phyloP scores from a whole-genome alignment of 2,113 vertebrate genomes.

The Psammodynastes pulverulentus region DNA sequence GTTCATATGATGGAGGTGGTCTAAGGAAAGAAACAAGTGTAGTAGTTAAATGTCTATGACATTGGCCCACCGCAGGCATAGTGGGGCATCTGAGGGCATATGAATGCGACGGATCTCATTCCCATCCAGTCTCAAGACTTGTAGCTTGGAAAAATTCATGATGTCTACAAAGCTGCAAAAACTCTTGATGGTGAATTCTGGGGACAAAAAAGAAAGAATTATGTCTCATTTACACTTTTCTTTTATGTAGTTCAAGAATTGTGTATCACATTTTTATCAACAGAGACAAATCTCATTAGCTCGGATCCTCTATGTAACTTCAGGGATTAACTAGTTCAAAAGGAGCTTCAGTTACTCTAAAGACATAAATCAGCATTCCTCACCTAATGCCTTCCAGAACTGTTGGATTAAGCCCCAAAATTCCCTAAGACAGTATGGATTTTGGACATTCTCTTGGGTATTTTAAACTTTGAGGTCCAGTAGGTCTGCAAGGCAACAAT shows the following conservation, averaged over 20 bases:
- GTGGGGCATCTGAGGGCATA: slow-evolving; percentile 77
- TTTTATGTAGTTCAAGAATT: slow-evolving; percentile 3
- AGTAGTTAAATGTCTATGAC: slow-evolving; percentile 79
- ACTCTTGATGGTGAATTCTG: slow-evolving; percentile 93
- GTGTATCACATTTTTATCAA: not conserved
- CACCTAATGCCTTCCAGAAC: not conserved
- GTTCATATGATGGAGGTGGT: not conserved
- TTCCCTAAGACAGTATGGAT: not conserved
- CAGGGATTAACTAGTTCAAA: not conserved
- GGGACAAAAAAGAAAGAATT: not conserved
- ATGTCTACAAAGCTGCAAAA: slow-evolving; percentile 87
- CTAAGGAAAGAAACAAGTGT: not conserved
- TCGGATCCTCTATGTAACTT: not conserved
- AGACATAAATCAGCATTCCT: not conserved
- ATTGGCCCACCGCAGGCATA: slow-evolving; percentile 84
- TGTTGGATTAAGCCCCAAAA: not conserved
- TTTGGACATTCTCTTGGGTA: not conserved
- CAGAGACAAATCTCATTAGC: not conserved
- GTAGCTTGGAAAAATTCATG: slow-evolving; percentile 88
- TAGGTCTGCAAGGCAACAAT: not conserved
- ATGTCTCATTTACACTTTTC: not conserved
- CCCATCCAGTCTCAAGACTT: slow-evolving; percentile 87
- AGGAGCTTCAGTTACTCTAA: not conserved
- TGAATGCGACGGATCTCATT: slow-evolving; percentile 80
- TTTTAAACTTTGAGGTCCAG: not conserved